phyloP scores from a whole-genome alignment of 2,797 vertebrate genomes.

The Malacoraja senta region DNA sequence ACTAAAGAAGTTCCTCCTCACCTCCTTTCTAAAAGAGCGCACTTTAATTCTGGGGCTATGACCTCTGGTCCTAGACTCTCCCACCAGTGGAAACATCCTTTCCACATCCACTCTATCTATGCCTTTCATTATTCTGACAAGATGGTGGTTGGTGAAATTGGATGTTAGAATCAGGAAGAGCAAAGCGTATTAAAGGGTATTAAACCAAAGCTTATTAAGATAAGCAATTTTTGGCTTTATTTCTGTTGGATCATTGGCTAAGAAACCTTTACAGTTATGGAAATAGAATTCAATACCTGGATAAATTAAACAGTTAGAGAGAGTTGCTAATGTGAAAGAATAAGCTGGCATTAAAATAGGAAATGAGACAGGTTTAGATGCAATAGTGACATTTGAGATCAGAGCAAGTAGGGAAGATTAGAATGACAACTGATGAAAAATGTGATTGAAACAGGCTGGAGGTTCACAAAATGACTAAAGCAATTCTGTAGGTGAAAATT shows the following conservation, averaged over 20 bases:
- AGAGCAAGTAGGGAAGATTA: background rate
- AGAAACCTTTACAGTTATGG: background rate
- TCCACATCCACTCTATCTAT: too few relatives aligned
- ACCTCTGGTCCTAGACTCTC: too few relatives aligned
- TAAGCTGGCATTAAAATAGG: background rate
- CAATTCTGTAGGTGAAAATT: background rate
- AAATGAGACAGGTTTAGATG: background rate
- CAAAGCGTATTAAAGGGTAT: background rate
- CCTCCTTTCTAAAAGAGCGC: too few relatives aligned
- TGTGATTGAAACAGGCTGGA: background rate
- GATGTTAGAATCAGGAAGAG: background rate
- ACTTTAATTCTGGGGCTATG: too few relatives aligned
- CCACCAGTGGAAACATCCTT: too few relatives aligned
- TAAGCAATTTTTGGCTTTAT: background rate
- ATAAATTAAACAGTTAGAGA: background rate
- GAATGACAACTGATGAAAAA: background rate
- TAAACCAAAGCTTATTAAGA: too few relatives aligned
- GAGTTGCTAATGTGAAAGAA: background rate
- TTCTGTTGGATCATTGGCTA: background rate
- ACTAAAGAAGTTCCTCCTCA: too few relatives aligned
- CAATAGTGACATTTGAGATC: background rate
- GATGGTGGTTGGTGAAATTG: background rate
- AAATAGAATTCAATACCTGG: background rate
- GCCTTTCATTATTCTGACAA: too few relatives aligned
- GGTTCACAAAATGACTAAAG: background rate